Conservation (phyloP, 2,113 vertebrate genomes). For the Oreochromis spilurus region DNA sequence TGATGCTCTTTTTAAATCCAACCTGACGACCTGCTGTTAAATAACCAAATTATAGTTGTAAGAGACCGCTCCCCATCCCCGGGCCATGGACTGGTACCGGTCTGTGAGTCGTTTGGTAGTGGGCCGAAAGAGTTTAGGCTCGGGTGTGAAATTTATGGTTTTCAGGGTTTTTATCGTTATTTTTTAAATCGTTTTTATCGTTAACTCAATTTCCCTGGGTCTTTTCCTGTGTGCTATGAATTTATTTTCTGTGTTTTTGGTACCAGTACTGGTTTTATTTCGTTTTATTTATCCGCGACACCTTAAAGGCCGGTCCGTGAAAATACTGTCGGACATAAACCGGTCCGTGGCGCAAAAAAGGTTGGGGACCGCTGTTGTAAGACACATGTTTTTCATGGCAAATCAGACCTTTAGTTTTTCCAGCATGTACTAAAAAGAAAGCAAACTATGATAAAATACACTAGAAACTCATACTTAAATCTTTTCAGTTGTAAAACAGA, state of each 20-base stretch:
- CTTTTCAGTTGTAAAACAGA: not conserved
- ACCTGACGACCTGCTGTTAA: not conserved
- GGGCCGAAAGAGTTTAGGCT: not conserved
- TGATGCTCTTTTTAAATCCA: not conserved
- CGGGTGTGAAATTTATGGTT: not conserved
- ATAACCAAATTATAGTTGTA: not conserved
- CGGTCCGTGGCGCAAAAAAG: fast-evolving
- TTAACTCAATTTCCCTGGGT: not conserved
- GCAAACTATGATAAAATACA: not conserved
- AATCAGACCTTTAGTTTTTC: not conserved
- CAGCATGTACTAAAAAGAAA: not conserved
- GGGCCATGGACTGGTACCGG: not conserved
- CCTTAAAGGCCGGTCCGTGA: fast-evolving
- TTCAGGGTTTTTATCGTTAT: not conserved
- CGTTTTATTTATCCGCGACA: fast-evolving
- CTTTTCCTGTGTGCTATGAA: not conserved
- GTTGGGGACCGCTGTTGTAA: not conserved
- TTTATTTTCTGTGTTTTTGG: not conserved
- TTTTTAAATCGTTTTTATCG: not conserved
- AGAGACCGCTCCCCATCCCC: not conserved
- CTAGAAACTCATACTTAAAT: not conserved
- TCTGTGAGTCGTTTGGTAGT: fast-evolving
- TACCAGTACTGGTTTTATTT: fast-evolving
- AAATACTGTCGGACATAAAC: not conserved
- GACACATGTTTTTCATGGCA: fast-evolving